phyloP scores from a whole-genome alignment of 2,797 vertebrate genomes.

The Mustela erminea region DNA sequence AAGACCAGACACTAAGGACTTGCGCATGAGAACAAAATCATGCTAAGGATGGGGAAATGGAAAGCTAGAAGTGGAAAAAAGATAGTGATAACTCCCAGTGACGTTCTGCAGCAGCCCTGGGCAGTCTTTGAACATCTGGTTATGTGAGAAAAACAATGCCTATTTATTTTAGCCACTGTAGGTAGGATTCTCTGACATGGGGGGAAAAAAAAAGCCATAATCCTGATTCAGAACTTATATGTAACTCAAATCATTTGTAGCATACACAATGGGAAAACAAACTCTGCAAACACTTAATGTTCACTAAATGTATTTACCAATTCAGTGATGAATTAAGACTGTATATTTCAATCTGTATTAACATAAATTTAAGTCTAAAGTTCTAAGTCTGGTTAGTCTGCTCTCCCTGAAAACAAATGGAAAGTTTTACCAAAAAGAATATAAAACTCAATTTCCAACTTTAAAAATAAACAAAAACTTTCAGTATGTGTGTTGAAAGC shows the following conservation, averaged over 20 bases:
- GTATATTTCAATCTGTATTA: not conserved
- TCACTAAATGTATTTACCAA: not conserved
- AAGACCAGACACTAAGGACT: not conserved
- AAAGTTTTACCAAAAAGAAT: not conserved
- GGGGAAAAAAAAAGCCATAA: not conserved
- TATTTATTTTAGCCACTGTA: not conserved
- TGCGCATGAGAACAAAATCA: not conserved
- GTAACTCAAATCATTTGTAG: not conserved
- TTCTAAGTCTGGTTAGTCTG: constrained; percentile 24
- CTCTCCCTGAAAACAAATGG: not conserved
- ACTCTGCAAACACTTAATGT: not conserved
- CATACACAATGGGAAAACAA: not conserved
- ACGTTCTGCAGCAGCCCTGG: not conserved
- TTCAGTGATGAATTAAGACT: constrained; percentile 1
- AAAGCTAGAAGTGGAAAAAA: not conserved
- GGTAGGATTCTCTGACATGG: not conserved
- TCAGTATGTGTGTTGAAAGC: not conserved
- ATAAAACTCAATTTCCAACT: not conserved
- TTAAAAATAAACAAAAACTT: constrained; percentile 54
- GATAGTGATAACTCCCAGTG: not conserved
- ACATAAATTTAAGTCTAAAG: constrained; percentile 33
- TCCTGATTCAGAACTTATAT: not conserved
- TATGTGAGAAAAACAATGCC: not conserved
- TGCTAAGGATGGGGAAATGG: not conserved
- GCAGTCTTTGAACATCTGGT: not conserved